Base-by-base conservation (phyloP, 2,888 invertebrate genomes). In the Neelides folsomi region DNA sequence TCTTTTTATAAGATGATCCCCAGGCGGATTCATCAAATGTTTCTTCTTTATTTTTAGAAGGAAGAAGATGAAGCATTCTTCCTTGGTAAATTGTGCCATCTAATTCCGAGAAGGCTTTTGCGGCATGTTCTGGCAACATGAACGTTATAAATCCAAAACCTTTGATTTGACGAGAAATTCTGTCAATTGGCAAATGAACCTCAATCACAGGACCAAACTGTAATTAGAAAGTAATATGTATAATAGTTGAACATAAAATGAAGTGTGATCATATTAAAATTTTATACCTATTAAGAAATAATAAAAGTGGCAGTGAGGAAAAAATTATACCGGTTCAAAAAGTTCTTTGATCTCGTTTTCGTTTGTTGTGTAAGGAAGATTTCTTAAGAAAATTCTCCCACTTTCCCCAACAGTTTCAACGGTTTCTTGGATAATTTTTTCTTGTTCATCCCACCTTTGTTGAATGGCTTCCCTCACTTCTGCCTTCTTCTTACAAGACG, bases 71-170 rank as follows among this genome's bases (percentile, higher is more conserved):
- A 52, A 98, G 71, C 81, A 95, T 82, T 59, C 97, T 76, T 0
- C 97, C 97, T 50, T 89, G 85, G 66, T 92, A 84, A 48, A 82
- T 77, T 0, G 82, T 82, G n/a, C 95, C 95, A 71, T 97, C 97
- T 2, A 97, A 73, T 62, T 82, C 82, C 1, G 80, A 75, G 68
- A 82, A 94, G 0, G 98, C 97, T 66, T 78, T 80, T 0, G 86
- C 80, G 0, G 98, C 98, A 71, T 97, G 85, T 68, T 97, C 95
- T 0, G 97, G 93, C 76, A 97, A 82, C 68, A 98, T 74, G 69
- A 81, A 98, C 0, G 92, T 89, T 0, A 97, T 77, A 0, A 86
- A 83, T 0, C 90, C 97, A 71, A 92, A 97, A 1, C 97, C 94
- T 69, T 83, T 67, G 1, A 64, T 56, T 59, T 67, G 82, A 38